These are phyloP conservation scores for Cepphus grylle DNA, from an alignment of 2,113 vertebrate species.

Conservation along the genomic window DNA sequence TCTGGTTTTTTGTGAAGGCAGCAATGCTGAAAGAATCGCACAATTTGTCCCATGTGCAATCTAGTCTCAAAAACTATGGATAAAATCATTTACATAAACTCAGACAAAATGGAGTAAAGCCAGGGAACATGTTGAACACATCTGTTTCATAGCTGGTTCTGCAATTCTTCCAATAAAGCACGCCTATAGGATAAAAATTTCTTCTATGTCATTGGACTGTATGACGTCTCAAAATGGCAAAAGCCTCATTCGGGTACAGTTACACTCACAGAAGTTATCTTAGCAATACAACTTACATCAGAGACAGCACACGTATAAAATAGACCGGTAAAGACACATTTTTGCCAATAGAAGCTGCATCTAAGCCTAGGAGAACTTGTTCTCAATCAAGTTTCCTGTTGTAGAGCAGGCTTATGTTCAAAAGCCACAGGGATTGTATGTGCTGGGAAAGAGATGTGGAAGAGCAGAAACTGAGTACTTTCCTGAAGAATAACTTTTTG, in stretches of 20 bases:
- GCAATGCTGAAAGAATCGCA: not conserved
- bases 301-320: not conserved
- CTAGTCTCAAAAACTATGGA: not conserved
- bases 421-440: not conserved
- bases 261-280: not conserved
- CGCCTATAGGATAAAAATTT: not conserved
- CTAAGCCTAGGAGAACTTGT: not conserved
- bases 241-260: not conserved
- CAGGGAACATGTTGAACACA: not conserved
- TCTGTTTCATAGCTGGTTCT: not conserved
- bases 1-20: not conserved
- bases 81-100: not conserved
- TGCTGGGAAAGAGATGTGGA: not conserved
- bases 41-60: not conserved
- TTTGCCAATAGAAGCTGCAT: not conserved
- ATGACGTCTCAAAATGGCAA: not conserved
- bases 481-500: not conserved
- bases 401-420: not conserved
- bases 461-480: not conserved
- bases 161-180: not conserved
- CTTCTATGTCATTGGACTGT: not conserved
- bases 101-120: not conserved
- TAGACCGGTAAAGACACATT: not conserved
- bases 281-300: not conserved
- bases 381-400: not conserved